Percentiles rank a stretch among this genome's conserved stretches.
Evolutionary conservation across 2,888 invertebrate genomes (phyloP).

Genomic region (Serripes groenlandicus): DNA sequence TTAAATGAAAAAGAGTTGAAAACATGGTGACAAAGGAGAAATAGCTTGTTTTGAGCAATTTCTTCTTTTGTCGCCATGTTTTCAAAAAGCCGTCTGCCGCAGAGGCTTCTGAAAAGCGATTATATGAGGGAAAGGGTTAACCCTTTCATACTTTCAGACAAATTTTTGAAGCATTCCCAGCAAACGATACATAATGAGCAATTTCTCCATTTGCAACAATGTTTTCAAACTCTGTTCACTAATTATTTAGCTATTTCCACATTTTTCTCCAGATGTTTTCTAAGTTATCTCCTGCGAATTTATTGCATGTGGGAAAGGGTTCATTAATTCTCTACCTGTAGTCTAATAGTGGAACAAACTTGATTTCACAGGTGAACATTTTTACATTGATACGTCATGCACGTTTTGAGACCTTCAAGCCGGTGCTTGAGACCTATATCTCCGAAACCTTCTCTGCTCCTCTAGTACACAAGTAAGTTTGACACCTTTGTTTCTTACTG

Average conservation of each 20-base stretch:
- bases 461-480: conserved; percentile 96
- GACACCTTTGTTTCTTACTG: no score
- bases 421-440: conserved; percentile 97
- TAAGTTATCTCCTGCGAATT: not conserved
- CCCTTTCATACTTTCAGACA: not conserved
- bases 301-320: no score
- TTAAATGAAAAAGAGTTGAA: not conserved
- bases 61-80: not conserved
- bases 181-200: not conserved
- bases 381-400: conserved; percentile 95
- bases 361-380: conserved; percentile 92
- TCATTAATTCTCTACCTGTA: no score
- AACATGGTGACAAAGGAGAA: not conserved
- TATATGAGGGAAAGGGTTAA: not conserved
- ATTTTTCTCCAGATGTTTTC: no score
- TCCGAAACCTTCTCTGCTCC: conserved; percentile 98
- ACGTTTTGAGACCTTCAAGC: conserved; percentile 97
- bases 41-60: not conserved
- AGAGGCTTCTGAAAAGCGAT: not conserved
- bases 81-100: not conserved
- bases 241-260: no score
- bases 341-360: no score
- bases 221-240: not conserved
- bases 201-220: not conserved
- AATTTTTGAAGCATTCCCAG: not conserved